phyloP scores from a whole-genome alignment of 2,888 invertebrate genomes.

The Sacculina carcini region DNA sequence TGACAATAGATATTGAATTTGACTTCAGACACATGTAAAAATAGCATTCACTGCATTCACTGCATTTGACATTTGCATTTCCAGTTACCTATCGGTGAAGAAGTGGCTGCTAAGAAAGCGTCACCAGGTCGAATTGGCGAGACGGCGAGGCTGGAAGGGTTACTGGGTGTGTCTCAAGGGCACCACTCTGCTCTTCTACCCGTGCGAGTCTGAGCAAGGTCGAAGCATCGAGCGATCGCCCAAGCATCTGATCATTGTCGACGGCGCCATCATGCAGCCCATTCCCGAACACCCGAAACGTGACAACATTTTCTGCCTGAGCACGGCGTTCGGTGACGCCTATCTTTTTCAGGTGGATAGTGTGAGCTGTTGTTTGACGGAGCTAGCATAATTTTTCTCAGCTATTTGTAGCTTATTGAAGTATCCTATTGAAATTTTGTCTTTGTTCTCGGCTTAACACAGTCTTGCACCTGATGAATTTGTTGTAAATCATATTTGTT shows the following conservation, averaged over 20 bases:
- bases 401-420: too few relatives aligned
- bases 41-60: too few relatives aligned
- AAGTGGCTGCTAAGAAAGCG: constrained; percentile 92
- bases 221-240: constrained; percentile 65
- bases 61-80: too few relatives aligned
- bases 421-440: too few relatives aligned
- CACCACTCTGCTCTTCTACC: constrained; percentile 81
- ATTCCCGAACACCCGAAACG: constrained; percentile 97
- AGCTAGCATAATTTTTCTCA: too few relatives aligned
- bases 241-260: constrained; percentile 81
- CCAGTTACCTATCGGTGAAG: constrained; percentile 82
- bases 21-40: too few relatives aligned
- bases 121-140: constrained; percentile 81
- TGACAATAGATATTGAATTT: too few relatives aligned
- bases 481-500: too few relatives aligned
- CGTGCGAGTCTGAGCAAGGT: constrained; percentile 62
- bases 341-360: constrained; percentile 78
- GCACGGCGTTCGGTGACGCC: constrained; percentile 92
- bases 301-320: constrained; percentile 90
- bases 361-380: too few relatives aligned
- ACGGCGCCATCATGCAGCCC: constrained; percentile 91
- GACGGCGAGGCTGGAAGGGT: constrained; percentile 90
- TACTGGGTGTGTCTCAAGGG: constrained; percentile 97
- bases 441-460: too few relatives aligned
- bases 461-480: too few relatives aligned